A percentile compares a stretch with the other conserved stretches of the same genome.
These are phyloP conservation scores for Atlantisia rogersi DNA, from an alignment of 2,113 vertebrate species.

Conservation along the genomic window DNA sequence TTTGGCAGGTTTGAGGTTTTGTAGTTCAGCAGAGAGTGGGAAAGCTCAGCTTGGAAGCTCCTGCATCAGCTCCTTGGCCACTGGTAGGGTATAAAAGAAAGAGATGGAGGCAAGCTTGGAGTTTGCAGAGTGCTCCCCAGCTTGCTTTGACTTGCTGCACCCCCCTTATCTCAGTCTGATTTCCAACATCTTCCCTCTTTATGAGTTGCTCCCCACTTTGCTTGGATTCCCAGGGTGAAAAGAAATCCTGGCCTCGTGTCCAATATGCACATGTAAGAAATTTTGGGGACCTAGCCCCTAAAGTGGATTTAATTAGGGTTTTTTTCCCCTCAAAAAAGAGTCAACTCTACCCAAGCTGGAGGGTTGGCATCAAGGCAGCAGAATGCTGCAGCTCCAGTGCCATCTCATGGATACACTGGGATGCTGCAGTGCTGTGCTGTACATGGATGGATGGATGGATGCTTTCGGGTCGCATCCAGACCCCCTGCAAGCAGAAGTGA, in stretches of 20 bases:
- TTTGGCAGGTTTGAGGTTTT: neutral
- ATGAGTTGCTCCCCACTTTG: neutral
- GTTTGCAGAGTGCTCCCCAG: neutral
- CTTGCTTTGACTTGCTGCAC: neutral
- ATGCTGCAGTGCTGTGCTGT: neutral
- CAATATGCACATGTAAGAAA: rapidly evolving
- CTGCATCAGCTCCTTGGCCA: neutral
- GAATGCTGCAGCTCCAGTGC: slow-evolving; percentile 18
- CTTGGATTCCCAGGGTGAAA: too few species aligned
- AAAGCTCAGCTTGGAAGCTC: neutral
- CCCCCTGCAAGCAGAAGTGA: too few species aligned
- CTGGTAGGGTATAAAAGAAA: neutral
- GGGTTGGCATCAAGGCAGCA: neutral
- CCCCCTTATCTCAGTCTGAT: rapidly evolving
- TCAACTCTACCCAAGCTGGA: neutral
- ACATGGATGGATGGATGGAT: rapidly evolving
- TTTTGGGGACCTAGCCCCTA: rapidly evolving
- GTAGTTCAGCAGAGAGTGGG: neutral
- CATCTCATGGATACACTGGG: slow-evolving; percentile 14
- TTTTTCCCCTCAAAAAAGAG: too few species aligned
- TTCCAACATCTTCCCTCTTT: neutral
- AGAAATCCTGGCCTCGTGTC: neutral
- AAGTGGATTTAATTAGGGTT: too few species aligned
- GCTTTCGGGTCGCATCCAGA: neutral
- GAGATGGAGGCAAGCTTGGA: neutral